phyloP scores from a whole-genome alignment of 2,113 vertebrate species.

The Pardalotus punctatus region DNA sequence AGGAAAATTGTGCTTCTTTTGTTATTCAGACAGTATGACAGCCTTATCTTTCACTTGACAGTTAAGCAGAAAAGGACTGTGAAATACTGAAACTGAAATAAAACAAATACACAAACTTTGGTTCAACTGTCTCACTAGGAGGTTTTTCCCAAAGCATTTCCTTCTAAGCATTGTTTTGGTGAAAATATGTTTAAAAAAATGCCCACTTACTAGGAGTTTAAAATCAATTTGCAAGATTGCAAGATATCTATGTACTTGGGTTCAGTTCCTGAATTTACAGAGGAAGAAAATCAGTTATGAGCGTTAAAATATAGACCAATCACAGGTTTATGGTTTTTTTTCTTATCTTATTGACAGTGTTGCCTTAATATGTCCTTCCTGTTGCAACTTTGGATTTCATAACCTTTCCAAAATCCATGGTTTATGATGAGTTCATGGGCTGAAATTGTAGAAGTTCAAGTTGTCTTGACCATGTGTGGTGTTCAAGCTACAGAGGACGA shows the following conservation, averaged over 20 bases:
- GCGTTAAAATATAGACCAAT: neutral
- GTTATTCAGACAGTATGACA: neutral
- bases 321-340: neutral
- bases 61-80: neutral
- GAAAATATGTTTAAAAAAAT: neutral
- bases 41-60: neutral
- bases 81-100: slow-evolving; percentile 3
- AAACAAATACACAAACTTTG: neutral
- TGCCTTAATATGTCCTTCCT: neutral
- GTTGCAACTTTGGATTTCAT: neutral
- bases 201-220: neutral
- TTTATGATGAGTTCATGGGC: neutral
- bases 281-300: neutral
- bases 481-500: neutral
- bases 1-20: neutral
- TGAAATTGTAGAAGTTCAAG: neutral
- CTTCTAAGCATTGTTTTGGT: neutral
- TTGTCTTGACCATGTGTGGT: neutral
- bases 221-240: neutral
- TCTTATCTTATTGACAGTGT: neutral
- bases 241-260: neutral
- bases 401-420: neutral
- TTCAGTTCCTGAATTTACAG: neutral
- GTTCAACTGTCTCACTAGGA: neutral
- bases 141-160: neutral